These are phyloP conservation scores for Maccullochella peelii DNA, from an alignment of 2,113 vertebrate genomes.

Conservation along the genomic window DNA sequence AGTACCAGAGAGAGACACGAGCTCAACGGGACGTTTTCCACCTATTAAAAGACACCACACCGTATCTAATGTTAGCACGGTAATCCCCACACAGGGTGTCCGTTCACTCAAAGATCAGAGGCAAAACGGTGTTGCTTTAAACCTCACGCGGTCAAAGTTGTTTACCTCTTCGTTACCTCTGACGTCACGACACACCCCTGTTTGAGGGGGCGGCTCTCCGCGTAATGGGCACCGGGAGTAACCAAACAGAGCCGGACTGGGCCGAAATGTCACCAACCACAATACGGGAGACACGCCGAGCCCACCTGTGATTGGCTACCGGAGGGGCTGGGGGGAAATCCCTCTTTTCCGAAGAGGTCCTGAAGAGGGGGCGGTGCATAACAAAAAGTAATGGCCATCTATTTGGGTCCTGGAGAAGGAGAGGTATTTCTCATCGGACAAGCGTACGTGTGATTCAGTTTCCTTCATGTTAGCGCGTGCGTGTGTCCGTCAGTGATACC, in stretches of 20 bases:
- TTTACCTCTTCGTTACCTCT: conserved; percentile 87
- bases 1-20: background rate
- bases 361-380: conserved; percentile 80
- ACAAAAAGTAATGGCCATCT: conserved; percentile 84
- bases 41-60: background rate
- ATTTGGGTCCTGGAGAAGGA: conserved; percentile 79
- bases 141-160: conserved; percentile 87
- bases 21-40: background rate
- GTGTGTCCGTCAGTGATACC: background rate
- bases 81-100: conserved; percentile 32
- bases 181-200: conserved; percentile 89
- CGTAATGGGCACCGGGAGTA: conserved; percentile 57
- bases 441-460: conserved; percentile 51
- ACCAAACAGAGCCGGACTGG: conserved; percentile 56
- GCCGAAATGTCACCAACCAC: conserved; percentile 68
- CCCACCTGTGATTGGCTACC: conserved; percentile 72
- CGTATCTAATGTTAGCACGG: background rate
- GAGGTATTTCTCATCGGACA: conserved; percentile 68
- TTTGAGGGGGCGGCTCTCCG: conserved; percentile 64
- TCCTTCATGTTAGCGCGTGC: conserved; percentile 22
- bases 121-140: conserved; percentile 79
- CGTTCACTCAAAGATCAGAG: conserved; percentile 45
- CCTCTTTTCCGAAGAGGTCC: conserved; percentile 72
- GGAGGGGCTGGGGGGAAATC: conserved; percentile 75
- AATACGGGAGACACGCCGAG: conserved; percentile 30